Evolutionary conservation across 2,113 vertebrate species (phyloP).

Genomic region (Hippocampus zosterae): DNA sequence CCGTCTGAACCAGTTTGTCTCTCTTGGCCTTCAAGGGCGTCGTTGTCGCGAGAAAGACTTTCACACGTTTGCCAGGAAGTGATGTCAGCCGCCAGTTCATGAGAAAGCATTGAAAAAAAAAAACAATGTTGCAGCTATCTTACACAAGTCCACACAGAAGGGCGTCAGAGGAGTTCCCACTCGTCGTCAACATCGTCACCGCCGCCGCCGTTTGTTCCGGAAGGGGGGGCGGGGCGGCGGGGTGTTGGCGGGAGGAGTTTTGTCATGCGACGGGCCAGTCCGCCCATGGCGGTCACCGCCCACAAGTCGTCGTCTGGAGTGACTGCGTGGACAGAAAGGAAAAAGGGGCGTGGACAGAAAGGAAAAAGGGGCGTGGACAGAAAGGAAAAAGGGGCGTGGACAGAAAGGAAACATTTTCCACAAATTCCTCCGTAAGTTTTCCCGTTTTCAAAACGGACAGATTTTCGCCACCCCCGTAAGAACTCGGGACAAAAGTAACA

Average conservation of each 20-base stretch:
- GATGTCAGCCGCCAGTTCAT: background rate
- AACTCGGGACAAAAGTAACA: no score
- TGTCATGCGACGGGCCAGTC: slow-evolving; percentile 85
- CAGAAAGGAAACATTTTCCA: background rate
- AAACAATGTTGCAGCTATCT: background rate
- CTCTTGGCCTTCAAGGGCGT: background rate
- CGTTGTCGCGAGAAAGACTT: background rate
- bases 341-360: slow-evolving; percentile 17
- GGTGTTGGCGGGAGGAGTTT: slow-evolving; percentile 82
- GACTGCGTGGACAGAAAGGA: slow-evolving; percentile 66
- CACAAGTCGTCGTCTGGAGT: slow-evolving; percentile 88
- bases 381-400: slow-evolving; percentile 27
- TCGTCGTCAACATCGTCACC: slow-evolving; percentile 89
- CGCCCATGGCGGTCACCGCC: slow-evolving; percentile 80
- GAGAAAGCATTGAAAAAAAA: background rate
- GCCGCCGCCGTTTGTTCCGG: slow-evolving; percentile 44
- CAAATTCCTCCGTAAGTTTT: no score
- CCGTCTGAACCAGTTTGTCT: background rate
- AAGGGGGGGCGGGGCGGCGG: slow-evolving; percentile 58
- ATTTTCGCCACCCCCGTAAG: no score
- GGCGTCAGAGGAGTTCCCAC: slow-evolving; percentile 91
- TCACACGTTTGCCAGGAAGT: background rate
- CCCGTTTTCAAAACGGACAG: no score
- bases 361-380: slow-evolving; percentile 26
- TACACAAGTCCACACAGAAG: background rate